Base-by-base conservation (phyloP, 2,797 vertebrate genomes). In the Melanotaenia boesemani region DNA sequence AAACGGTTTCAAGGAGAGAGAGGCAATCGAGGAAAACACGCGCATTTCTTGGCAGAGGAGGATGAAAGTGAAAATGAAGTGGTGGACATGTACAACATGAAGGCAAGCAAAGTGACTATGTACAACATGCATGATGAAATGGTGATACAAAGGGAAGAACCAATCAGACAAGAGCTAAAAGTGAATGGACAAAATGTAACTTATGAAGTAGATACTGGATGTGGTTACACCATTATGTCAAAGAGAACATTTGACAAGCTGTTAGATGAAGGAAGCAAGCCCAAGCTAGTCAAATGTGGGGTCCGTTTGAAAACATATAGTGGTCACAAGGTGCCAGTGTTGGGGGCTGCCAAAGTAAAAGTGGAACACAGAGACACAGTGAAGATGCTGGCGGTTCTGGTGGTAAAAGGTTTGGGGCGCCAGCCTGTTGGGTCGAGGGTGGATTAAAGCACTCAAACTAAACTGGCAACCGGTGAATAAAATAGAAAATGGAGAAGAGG, bases 401-500 rank as follows among this genome's bases (percentile, higher is more conserved):
- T 44, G 22, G 60, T 62, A 1, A 62, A 44, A 16, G 60, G 37
- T 6, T 62, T 37, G 8, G 60, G 37, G 22, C n/a, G 4, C 60
- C 2, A 62, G 37, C 34, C 12, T 62, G 5, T 2, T 62, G 24
- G 37, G 59, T 6, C 22, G 11, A 16, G 59, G n/a, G 1, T 62
- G 59, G 59, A 62, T 62, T 26, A 62, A 62, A 15, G 37, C 59
- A 2, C 59, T 61, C n/a, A 5, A 39, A 39, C n/a, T 61, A 24
- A 6, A 61, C 59, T 61, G 36, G 59, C 59, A 62, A 41, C 22
- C 37, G 6, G 37, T 36, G 3, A 8, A 59, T 62, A 41, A 44
- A 2, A 62, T 48, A 9, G 24, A 48, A 4, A 10, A 12, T 5
- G 8, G 24, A 48, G 16, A 30, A n/a, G 26, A 48, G 6, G 3